These are phyloP conservation scores for Apamea epomidion DNA, from an alignment of 2,888 invertebrate genomes.

Conservation along the genomic window DNA sequence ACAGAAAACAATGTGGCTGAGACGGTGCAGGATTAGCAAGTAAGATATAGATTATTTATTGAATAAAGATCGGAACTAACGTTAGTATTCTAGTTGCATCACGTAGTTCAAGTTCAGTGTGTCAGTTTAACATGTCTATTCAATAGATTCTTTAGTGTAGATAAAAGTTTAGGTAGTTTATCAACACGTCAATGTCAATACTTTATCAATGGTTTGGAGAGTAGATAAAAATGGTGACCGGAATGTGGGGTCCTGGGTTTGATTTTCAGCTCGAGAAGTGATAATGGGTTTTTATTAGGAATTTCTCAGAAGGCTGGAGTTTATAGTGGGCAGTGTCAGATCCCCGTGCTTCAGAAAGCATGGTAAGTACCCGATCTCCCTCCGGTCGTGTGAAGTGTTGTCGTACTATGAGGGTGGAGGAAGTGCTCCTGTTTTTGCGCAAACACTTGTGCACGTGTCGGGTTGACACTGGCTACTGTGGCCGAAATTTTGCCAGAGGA, in stretches of 20 bases:
- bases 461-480: no score
- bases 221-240: not conserved
- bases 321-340: not conserved
- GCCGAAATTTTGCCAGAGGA: no score
- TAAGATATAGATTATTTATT: conserved; percentile 47
- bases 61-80: conserved; percentile 38
- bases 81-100: conserved; percentile 39
- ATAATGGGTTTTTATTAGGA: not conserved
- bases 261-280: not conserved
- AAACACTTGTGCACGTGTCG: not conserved
- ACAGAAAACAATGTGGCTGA: not conserved
- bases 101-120: conserved; percentile 46
- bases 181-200: not conserved
- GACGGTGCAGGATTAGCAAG: conserved; percentile 37
- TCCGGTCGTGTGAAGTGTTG: not conserved
- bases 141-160: conserved; percentile 7
- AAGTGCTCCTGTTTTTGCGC: not conserved
- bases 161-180: not conserved
- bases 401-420: not conserved
- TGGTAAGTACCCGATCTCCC: not conserved
- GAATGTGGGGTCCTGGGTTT: not conserved
- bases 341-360: not conserved
- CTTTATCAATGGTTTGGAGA: not conserved
- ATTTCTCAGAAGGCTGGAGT: not conserved
- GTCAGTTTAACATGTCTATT: conserved; percentile 24